A percentile compares a stretch with the other conserved stretches of the same genome.
phyloP scores from a whole-genome alignment of 2,888 invertebrate species.

The Napeogenes inachia region DNA sequence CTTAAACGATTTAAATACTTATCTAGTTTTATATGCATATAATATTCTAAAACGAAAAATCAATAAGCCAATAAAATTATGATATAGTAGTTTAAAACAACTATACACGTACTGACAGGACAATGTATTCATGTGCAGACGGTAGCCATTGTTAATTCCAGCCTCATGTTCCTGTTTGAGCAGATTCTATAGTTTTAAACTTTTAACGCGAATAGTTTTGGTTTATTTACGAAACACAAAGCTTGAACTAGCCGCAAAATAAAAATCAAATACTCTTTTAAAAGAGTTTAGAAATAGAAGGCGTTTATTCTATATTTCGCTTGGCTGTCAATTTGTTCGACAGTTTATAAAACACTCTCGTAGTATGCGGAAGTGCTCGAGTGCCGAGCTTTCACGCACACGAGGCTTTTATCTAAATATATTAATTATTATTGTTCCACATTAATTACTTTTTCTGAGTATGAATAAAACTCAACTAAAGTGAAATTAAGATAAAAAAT shows the following conservation, averaged over 20 bases:
- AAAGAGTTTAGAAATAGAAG: slow-evolving; percentile 17
- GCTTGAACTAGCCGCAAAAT: slow-evolving; percentile 17
- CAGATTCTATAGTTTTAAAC: slow-evolving; percentile 27
- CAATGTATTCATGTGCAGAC: slow-evolving; percentile 9
- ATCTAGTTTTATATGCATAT: too few relatives aligned
- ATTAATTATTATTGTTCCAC: too few relatives aligned
- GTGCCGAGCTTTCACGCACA: too few relatives aligned
- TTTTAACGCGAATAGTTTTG: slow-evolving; percentile 17
- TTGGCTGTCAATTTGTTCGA: slow-evolving; percentile 12
- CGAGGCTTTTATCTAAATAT: too few relatives aligned
- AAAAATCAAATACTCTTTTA: slow-evolving; percentile 25
- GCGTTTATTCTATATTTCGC: slow-evolving; percentile 20
- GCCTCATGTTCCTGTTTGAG: slow-evolving; percentile 21
- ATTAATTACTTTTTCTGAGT: too few relatives aligned
- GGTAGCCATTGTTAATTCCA: slow-evolving; percentile 23
- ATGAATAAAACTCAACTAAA: too few relatives aligned
- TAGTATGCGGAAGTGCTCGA: slow-evolving; percentile 12
- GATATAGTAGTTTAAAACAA: too few relatives aligned
- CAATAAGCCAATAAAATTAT: too few relatives aligned
- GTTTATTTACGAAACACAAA: slow-evolving; percentile 16
- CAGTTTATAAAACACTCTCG: slow-evolving; percentile 32
- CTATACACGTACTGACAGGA: too few relatives aligned
- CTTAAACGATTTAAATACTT: too few relatives aligned
- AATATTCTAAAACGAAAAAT: too few relatives aligned
- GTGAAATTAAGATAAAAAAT: too few relatives aligned